phyloP scores from a whole-genome alignment of 2,113 vertebrate genomes.

The Ictidomys tridecemlineatus region DNA sequence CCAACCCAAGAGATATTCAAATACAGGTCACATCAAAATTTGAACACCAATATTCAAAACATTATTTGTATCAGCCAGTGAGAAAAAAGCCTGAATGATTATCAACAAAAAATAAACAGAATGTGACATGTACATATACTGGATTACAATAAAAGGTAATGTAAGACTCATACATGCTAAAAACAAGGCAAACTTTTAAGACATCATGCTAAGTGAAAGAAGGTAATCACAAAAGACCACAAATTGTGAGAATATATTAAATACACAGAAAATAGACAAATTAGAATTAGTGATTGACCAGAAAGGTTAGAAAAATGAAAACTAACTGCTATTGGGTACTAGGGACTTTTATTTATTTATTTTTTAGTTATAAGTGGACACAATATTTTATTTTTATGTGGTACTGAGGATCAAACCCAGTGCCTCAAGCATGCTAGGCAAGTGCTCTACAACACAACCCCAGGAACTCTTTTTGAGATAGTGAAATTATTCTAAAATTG shows the following conservation, averaged over 20 bases:
- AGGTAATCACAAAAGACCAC: neutral
- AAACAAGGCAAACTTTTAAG: neutral
- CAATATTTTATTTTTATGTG: too few species aligned
- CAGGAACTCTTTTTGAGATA: too few species aligned
- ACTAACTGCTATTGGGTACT: neutral
- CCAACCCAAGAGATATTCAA: neutral
- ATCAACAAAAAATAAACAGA: neutral
- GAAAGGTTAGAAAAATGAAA: neutral
- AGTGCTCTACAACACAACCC: too few species aligned
- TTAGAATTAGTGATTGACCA: neutral
- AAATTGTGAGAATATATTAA: neutral
- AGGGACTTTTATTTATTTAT: neutral
- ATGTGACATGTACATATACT: neutral
- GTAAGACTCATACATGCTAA: neutral
- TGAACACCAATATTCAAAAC: neutral
- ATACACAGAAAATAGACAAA: neutral
- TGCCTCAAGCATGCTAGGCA: too few species aligned
- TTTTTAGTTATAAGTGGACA: too few species aligned
- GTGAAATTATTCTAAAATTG: neutral
- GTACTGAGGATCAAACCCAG: too few species aligned
- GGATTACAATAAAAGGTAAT: neutral
- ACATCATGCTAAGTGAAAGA: neutral
- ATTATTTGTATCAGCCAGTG: neutral
- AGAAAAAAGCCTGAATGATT: neutral
- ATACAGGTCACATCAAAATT: neutral